Conservation (phyloP, 2,888 invertebrate species). For the Drosophila basisetae region DNA sequence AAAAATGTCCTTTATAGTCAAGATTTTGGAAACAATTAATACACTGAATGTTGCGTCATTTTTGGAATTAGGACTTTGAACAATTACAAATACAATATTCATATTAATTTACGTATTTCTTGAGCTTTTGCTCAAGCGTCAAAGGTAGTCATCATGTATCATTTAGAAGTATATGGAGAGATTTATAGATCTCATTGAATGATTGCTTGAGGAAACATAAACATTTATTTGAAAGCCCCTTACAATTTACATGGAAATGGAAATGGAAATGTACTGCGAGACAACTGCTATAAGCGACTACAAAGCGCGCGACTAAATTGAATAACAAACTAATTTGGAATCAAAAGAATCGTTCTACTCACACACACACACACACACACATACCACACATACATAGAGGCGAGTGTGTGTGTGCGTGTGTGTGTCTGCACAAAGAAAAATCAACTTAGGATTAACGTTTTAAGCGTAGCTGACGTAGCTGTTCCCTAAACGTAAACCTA, state of each 20-base stretch:
- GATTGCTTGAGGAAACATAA: constrained; percentile 31
- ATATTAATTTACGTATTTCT: constrained; percentile 9
- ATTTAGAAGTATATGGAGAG: constrained; percentile 1
- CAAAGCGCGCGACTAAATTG: constrained; percentile 25
- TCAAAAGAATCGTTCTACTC: constrained; percentile 27
- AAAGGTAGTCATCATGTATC: constrained; percentile 14
- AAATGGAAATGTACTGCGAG: constrained; percentile 15
- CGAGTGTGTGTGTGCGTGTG: not conserved
- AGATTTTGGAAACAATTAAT: constrained; percentile 36
- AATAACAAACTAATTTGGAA: constrained; percentile 42
- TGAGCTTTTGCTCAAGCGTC: constrained; percentile 44
- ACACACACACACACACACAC: constrained; percentile 5
- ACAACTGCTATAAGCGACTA: constrained; percentile 27
- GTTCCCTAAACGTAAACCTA: constrained; percentile 52
- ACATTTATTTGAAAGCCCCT: constrained; percentile 54
- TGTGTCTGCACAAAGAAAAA: constrained; percentile 33
- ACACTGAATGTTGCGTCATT: constrained; percentile 38
- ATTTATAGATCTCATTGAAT: constrained; percentile 14
- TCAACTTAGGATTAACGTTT: constrained; percentile 40
- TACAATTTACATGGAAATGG: constrained; percentile 35
- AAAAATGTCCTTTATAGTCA: constrained; percentile 33
- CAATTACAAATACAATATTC: constrained; percentile 20
- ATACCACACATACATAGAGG: not conserved
- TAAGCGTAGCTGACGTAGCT: constrained; percentile 60
- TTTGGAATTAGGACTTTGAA: constrained; percentile 9